phyloP scores from a whole-genome alignment of 2,113 vertebrate genomes.

The Tetrao urogallus region DNA sequence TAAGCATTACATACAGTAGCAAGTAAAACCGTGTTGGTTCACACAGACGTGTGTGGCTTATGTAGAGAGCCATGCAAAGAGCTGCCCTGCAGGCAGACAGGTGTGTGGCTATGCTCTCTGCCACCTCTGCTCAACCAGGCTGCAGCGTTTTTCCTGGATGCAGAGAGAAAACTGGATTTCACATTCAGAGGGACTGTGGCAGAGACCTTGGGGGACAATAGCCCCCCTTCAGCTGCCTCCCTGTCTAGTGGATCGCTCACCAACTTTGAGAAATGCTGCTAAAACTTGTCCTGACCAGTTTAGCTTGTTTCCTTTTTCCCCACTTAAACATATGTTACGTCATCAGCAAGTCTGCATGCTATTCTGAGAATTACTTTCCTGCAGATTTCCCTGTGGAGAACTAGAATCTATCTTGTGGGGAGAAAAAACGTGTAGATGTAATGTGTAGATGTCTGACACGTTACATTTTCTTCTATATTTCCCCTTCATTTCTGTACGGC shows the following conservation, averaged over 20 bases:
- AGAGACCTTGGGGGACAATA: not conserved
- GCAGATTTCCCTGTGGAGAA: constrained; percentile 12
- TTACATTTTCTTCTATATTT: constrained; percentile 37
- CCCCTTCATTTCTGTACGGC: not conserved
- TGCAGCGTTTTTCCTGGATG: not conserved
- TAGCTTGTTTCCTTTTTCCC: not conserved
- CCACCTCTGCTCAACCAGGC: not conserved
- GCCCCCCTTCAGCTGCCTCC: not conserved
- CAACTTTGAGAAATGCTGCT: not conserved
- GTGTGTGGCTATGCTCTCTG: not conserved
- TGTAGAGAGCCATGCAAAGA: not conserved
- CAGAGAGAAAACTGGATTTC: not conserved
- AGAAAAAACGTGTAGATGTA: not conserved
- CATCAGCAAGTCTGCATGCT: constrained; percentile 8
- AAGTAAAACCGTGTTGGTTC: not conserved
- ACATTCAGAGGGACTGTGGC: not conserved
- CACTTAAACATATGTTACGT: not conserved
- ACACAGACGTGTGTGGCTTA: not conserved
- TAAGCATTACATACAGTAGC: not conserved
- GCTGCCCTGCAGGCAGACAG: not conserved
- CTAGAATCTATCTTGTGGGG: not conserved
- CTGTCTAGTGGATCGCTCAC: not conserved
- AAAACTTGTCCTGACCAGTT: not conserved
- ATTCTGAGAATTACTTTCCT: constrained; percentile 10
- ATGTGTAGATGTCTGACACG: not conserved